Base-by-base conservation (phyloP, 2,888 invertebrate genomes). In the Cryptus armator region DNA sequence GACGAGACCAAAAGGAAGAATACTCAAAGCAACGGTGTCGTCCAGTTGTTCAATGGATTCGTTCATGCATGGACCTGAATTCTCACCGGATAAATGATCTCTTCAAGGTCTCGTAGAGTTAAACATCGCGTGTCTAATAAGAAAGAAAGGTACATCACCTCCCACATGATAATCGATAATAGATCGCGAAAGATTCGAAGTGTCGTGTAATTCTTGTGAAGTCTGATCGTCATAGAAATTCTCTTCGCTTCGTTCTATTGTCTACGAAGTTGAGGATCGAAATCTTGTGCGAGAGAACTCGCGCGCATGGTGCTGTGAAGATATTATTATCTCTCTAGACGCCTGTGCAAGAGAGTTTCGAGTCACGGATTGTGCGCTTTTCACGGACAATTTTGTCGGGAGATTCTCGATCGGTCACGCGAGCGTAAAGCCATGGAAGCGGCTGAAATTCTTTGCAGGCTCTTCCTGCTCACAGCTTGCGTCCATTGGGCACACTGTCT, bases 401-500 rank as follows among this genome's bases (percentile, higher is more conserved):
- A 59, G 29, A 29, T 29, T 76, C 44, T 29, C 29, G 46, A 80
- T 80, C 53, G 59, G 75, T 67, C 43, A 67, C 59, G 67, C 48
- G 62, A 29, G 56, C 59, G 12, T 32, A 3, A 24, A 75, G 67
- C 51, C 59, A 89, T 89, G 88, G 87, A 88, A 87, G 87, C 32
- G 14, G 64, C 86, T 56, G 83, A 82, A 75, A 74, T 87, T 62
- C 66, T 88, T 48, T 87, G 83, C 56, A 84, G 81, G 51, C 84
- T 89, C 59, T 71, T 90, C 72, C 46, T 91, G n/a, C 78, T 92
- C 12, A 86, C 86, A 29, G 78, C 88, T 66, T 90, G 87, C 29
- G 78, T 87, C 64, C 86, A 84, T 19, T 86, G 83, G 74, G 66
- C 75, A 9, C 37, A 76, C 12, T 24, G 79, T 14, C 44, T 53